These are phyloP conservation scores for Myzus persicae DNA, from an alignment of 1,140 invertebrate species.

Conservation along the genomic window DNA sequence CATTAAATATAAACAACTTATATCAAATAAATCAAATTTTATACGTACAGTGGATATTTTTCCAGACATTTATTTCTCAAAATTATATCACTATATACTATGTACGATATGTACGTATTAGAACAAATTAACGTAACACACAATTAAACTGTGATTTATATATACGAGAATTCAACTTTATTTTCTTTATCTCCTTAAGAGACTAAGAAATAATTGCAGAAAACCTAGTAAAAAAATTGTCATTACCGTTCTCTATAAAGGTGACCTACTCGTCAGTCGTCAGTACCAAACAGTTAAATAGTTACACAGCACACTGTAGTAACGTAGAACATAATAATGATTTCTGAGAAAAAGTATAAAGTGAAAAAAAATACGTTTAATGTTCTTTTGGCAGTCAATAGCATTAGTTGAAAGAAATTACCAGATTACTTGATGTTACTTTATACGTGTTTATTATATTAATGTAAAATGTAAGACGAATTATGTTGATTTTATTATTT, in stretches of 20 bases:
- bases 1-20: background rate
- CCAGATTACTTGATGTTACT: background rate
- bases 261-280: background rate
- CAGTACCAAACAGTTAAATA: background rate
- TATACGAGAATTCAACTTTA: background rate
- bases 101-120: background rate
- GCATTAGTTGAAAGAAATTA: background rate
- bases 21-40: background rate
- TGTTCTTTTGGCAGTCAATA: too few relatives aligned
- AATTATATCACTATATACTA: background rate
- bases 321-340: background rate
- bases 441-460: background rate
- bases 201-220: background rate
- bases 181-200: background rate
- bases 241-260: background rate
- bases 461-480: background rate
- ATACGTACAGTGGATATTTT: background rate
- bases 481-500: background rate
- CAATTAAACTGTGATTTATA: background rate
- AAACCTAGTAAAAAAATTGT: background rate
- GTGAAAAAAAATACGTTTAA: constrained; percentile 11
- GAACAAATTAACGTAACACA: background rate
- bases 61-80: background rate
- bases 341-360: background rate
- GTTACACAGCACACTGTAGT: background rate